phyloP scores from a whole-genome alignment of 1,140 invertebrate genomes.

The Drosophila tsacasi region DNA sequence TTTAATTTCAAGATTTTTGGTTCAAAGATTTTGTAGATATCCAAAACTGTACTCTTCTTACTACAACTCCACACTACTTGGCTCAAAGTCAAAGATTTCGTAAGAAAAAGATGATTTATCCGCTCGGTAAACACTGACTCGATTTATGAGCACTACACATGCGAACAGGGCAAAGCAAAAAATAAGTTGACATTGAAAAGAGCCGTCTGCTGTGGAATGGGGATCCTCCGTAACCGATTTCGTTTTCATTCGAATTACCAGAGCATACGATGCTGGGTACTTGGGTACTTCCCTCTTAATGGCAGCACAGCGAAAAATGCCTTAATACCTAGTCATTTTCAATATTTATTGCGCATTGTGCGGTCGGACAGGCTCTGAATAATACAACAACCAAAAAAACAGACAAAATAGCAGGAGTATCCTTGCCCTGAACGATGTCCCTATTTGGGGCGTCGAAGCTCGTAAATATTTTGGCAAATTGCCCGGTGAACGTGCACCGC shows the following conservation, averaged over 20 bases:
- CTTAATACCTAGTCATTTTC: conserved; percentile 60
- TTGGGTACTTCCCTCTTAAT: conserved; percentile 41
- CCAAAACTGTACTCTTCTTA: background rate
- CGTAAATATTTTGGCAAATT: conserved; percentile 84
- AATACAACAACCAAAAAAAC: background rate
- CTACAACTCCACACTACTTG: background rate
- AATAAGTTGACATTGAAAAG: conserved; percentile 52
- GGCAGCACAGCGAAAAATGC: conserved; percentile 43
- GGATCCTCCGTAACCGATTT: conserved; percentile 33
- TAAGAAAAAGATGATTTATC: conserved; percentile 47
- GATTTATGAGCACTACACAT: conserved; percentile 67
- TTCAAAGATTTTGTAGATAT: background rate
- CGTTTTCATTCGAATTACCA: conserved; percentile 69
- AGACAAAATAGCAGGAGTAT: conserved; percentile 26
- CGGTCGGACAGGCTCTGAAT: conserved; percentile 11
- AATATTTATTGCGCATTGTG: conserved; percentile 75
- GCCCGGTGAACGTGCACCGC: conserved; percentile 61
- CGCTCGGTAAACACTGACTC: conserved; percentile 38
- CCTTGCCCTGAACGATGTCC: conserved; percentile 41
- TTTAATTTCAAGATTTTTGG: background rate
- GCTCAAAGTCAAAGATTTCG: conserved; percentile 24
- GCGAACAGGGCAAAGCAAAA: conserved; percentile 49
- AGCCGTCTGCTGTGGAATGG: conserved; percentile 13
- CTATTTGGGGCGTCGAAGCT: conserved; percentile 67
- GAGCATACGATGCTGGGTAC: conserved; percentile 8